These are phyloP conservation scores for Meloidogyne chitwoodi DNA, from an alignment of 1,140 invertebrate genomes.

Conservation along the genomic window DNA sequence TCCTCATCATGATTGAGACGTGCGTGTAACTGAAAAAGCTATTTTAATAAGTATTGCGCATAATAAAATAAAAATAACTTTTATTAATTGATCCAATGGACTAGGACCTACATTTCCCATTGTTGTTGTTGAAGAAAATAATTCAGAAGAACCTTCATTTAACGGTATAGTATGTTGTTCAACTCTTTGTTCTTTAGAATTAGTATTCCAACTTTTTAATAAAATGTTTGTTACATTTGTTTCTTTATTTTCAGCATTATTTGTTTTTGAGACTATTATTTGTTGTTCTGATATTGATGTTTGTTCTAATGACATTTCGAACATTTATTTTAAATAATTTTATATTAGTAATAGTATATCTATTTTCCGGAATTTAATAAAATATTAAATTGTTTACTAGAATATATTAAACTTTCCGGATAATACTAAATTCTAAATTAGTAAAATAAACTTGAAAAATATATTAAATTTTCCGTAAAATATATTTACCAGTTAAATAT, in stretches of 20 bases:
- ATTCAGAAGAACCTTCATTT: not conserved
- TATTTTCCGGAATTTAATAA: no score
- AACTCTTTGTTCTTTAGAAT: no score
- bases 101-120: not conserved
- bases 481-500: no score
- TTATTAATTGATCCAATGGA: slow-evolving; percentile 13
- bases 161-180: not conserved
- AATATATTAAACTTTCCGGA: no score
- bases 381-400: no score
- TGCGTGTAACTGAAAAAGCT: slow-evolving; percentile 1
- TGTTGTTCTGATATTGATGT: not conserved
- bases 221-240: not conserved
- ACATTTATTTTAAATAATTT: not conserved
- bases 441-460: no score
- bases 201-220: not conserved
- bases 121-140: not conserved
- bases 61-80: not conserved
- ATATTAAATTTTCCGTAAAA: no score
- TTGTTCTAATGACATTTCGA: not conserved
- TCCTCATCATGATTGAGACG: slow-evolving; percentile 2
- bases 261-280: not conserved
- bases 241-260: not conserved
- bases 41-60: not conserved
- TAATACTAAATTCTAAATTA: no score
- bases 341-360: no score